Percentiles rank a stretch among this genome's conserved stretches.
Conservation (phyloP, 2,113 vertebrate species). For the Caranx melampygus region DNA sequence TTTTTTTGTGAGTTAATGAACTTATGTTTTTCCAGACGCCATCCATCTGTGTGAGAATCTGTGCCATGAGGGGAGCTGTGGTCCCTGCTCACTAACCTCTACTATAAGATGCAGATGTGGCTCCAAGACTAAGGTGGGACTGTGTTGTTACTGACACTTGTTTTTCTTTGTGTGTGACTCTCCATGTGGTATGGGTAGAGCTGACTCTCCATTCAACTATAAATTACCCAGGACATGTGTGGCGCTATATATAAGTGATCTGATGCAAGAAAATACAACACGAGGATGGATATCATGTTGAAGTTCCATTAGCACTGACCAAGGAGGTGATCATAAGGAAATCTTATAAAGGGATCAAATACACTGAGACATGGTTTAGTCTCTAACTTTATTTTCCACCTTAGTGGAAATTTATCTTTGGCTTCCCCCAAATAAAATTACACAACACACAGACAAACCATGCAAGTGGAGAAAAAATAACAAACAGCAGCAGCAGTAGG, state of each 20-base stretch:
- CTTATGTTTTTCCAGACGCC: slow-evolving; percentile 82
- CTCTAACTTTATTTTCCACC: too few species aligned
- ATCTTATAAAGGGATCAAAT: too few species aligned
- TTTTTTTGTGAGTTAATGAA: not conserved
- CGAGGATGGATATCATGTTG: too few species aligned
- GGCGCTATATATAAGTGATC: not conserved
- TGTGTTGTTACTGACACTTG: not conserved
- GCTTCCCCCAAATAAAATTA: too few species aligned
- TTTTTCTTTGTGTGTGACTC: not conserved
- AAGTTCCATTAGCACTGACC: too few species aligned
- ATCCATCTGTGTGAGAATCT: slow-evolving; percentile 94
- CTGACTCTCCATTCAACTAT: not conserved
- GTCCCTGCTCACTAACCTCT: slow-evolving; percentile 92
- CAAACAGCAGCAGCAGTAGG: too few species aligned
- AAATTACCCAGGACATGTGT: not conserved
- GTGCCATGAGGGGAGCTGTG: slow-evolving; percentile 95
- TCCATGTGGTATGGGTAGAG: not conserved
- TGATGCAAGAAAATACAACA: too few species aligned
- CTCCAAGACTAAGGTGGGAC: slow-evolving; percentile 90
- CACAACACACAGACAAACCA: too few species aligned
- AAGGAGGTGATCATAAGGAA: too few species aligned
- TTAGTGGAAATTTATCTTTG: too few species aligned
- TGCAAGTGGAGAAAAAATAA: too few species aligned
- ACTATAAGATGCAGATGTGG: slow-evolving; percentile 94
- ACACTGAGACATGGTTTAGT: too few species aligned